phyloP scores from a whole-genome alignment of 2,113 vertebrate species.

The Phaethornis superciliosus region DNA sequence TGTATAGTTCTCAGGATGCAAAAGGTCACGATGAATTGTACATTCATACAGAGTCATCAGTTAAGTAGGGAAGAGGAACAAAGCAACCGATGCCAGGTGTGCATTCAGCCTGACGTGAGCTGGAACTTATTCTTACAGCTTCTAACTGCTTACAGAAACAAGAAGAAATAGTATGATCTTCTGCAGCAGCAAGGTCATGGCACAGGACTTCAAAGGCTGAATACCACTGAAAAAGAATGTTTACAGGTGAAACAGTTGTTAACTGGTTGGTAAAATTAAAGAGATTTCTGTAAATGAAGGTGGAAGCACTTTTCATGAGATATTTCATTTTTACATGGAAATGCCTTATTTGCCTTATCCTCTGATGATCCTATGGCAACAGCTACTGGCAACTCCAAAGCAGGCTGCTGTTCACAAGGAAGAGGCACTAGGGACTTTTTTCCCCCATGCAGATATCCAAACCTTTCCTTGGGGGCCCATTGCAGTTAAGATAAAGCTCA shows the following conservation, averaged over 20 bases:
- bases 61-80: not conserved
- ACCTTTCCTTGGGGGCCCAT: not conserved
- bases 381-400: not conserved
- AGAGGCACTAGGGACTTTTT: not conserved
- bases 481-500: not conserved
- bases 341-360: not conserved
- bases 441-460: too few relatives aligned
- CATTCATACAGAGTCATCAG: not conserved
- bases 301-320: fast-evolving
- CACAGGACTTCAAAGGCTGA: not conserved
- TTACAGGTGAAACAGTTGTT: not conserved
- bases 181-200: not conserved
- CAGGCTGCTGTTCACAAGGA: not conserved
- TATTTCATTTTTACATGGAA: not conserved
- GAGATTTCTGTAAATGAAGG: not conserved
- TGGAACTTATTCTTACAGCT: not conserved
- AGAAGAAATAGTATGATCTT: not conserved
- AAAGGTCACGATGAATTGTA: not conserved
- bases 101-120: not conserved
- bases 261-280: not conserved
- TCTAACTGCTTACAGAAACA: not conserved
- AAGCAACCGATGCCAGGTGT: not conserved
- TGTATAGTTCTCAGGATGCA: not conserved
- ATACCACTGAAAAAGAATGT: not conserved
- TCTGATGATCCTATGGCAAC: not conserved